Conservation (phyloP, 2,888 invertebrate genomes). For the Schizotus pectinicornis region DNA sequence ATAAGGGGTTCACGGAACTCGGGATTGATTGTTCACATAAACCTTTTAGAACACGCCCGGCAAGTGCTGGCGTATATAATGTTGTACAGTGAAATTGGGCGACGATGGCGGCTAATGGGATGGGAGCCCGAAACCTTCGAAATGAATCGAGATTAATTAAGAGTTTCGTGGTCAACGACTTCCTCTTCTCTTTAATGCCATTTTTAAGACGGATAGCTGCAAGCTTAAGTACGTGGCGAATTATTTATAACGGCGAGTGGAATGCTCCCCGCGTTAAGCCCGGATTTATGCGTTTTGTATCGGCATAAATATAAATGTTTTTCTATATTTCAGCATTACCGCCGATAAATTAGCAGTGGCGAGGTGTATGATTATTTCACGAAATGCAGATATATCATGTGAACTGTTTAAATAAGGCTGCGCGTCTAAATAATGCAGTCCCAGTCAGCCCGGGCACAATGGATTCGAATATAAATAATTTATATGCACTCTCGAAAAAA, state of each 20-base stretch:
- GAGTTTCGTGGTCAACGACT: too few relatives aligned
- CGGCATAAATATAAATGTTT: conserved; percentile 50
- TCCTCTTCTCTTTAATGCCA: too few relatives aligned
- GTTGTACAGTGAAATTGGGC: background rate
- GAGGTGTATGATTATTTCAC: conserved; percentile 49
- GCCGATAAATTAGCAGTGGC: conserved; percentile 51
- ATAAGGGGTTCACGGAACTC: conserved; percentile 46
- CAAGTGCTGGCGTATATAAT: conserved; percentile 10
- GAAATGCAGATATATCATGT: conserved; percentile 50
- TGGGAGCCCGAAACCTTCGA: too few relatives aligned
- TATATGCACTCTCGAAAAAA: conserved; percentile 57
- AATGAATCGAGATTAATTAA: too few relatives aligned
- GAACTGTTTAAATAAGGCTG: conserved; percentile 48
- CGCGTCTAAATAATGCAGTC: conserved; percentile 49
- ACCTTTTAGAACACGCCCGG: conserved; percentile 22
- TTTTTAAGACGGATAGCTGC: too few relatives aligned
- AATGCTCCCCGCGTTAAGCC: background rate
- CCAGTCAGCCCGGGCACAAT: conserved; percentile 52
- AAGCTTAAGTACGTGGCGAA: too few relatives aligned
- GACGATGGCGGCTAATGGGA: conserved; percentile 7
- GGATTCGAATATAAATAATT: conserved; percentile 58
- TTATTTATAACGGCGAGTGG: too few relatives aligned
- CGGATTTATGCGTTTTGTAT: conserved; percentile 22
- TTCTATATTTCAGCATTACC: conserved; percentile 49
- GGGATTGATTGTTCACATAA: conserved; percentile 37